Conservation (phyloP, 2,113 vertebrate species). For the Symphodus melops region DNA sequence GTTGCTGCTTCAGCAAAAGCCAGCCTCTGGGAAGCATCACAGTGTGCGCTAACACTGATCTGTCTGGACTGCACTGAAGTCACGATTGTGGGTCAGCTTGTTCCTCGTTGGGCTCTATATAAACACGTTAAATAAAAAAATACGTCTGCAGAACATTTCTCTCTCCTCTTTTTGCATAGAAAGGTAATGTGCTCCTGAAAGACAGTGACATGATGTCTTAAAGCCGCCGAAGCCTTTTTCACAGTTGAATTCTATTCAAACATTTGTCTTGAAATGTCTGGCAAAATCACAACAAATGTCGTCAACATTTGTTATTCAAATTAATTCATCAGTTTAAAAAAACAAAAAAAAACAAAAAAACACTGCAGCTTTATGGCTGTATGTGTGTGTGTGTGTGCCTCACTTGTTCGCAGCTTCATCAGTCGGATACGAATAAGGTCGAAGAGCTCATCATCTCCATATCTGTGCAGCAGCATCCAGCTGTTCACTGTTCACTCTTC, state of each 20-base stretch:
- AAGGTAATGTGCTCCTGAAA: background rate
- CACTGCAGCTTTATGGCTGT: conserved; percentile 2
- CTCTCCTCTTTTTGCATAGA: background rate
- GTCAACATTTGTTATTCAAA: conserved; percentile 68
- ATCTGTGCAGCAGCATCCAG: conserved; percentile 5
- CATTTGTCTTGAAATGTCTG: conserved; percentile 49
- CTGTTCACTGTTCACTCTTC: conserved; percentile 22
- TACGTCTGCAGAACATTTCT: background rate
- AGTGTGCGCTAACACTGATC: conserved; percentile 59
- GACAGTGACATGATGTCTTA: background rate
- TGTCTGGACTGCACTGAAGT: conserved; percentile 60
- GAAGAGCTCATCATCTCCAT: background rate
- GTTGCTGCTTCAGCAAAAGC: conserved; percentile 31
- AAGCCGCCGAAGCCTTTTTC: conserved; percentile 2
- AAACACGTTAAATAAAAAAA: background rate
- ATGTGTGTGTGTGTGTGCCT: conserved; percentile 2
- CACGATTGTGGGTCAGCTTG: conserved; percentile 60
- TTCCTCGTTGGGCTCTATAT: conserved; percentile 36
- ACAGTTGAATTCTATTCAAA: conserved; percentile 66
- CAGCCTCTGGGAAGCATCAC: conserved; percentile 31
- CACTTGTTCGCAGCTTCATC: conserved; percentile 41
- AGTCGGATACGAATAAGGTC: background rate
- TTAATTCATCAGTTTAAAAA: conserved; percentile 50
- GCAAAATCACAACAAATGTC: conserved; percentile 12
- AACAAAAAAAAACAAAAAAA: too few species aligned